These are phyloP conservation scores for Ametastegia equiseti DNA, from an alignment of 2,888 invertebrate species.

Conservation along the genomic window DNA sequence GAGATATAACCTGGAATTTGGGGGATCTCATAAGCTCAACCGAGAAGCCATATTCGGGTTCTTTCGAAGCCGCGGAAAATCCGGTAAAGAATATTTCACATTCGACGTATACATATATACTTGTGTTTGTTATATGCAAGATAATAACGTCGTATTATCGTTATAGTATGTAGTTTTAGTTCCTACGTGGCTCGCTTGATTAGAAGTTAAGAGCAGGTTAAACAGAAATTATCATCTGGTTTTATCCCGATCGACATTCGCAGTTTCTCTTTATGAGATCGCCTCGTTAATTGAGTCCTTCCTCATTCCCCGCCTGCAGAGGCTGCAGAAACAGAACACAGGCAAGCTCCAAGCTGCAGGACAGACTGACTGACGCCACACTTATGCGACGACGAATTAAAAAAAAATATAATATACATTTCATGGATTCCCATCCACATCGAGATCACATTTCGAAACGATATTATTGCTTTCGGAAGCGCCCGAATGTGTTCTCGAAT, in stretches of 20 bases:
- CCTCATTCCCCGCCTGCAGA: slow-evolving; percentile 15
- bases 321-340: neutral
- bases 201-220: neutral
- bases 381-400: no score
- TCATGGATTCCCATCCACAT: no score
- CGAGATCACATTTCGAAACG: no score
- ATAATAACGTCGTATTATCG: neutral
- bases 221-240: slow-evolving; percentile 1
- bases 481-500: no score
- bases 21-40: slow-evolving; percentile 17
- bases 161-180: neutral
- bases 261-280: neutral
- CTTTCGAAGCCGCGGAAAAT: slow-evolving; percentile 24
- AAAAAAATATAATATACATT: no score
- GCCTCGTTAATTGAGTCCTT: slow-evolving; percentile 7
- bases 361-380: slow-evolving; percentile 18
- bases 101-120: neutral
- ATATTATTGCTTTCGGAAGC: no score
- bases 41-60: slow-evolving; percentile 19
- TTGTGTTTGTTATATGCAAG: neutral
- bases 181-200: neutral
- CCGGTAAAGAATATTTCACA: neutral
- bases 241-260: slow-evolving; percentile 25
- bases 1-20: slow-evolving; percentile 16
- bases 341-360: neutral